Evolutionary conservation across 2,888 invertebrate species (phyloP).

Genomic region (Campoletis raptor): DNA sequence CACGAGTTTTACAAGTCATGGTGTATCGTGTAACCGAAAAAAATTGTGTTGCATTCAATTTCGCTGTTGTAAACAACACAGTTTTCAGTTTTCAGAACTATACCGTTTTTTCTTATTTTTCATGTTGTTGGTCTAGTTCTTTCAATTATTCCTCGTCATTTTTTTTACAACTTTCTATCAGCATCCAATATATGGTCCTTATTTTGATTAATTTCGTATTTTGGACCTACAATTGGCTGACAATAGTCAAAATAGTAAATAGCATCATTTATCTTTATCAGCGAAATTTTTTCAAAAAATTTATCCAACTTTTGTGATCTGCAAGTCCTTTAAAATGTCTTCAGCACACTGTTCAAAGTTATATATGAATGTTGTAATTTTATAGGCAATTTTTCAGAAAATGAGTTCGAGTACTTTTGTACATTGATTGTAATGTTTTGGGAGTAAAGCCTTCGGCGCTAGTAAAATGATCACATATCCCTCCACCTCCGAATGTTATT

Average conservation of each 20-base stretch:
- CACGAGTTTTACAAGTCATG: slow-evolving; percentile 61
- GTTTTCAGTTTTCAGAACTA: not conserved
- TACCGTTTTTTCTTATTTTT: not conserved
- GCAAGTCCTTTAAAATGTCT: not conserved
- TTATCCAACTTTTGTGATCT: not conserved
- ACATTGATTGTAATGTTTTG: not conserved
- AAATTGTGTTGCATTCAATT: not conserved
- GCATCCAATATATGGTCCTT: no score
- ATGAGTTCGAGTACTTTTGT: not conserved
- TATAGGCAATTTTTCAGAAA: not conserved
- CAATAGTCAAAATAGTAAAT: no score
- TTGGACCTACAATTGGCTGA: no score
- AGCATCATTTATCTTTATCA: no score
- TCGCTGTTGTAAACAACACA: not conserved
- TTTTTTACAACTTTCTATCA: no score
- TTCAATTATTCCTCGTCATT: no score
- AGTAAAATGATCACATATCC: slow-evolving; percentile 7
- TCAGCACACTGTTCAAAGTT: not conserved
- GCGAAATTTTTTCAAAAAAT: not conserved
- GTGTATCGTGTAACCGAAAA: not conserved
- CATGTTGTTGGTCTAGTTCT: not conserved
- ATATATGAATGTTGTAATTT: not conserved
- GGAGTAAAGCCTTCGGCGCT: not conserved
- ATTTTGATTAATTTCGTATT: no score
- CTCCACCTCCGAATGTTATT: not conserved